phyloP scores from a whole-genome alignment of 2,888 invertebrate species.

The Hirtodrosophila histrioides region DNA sequence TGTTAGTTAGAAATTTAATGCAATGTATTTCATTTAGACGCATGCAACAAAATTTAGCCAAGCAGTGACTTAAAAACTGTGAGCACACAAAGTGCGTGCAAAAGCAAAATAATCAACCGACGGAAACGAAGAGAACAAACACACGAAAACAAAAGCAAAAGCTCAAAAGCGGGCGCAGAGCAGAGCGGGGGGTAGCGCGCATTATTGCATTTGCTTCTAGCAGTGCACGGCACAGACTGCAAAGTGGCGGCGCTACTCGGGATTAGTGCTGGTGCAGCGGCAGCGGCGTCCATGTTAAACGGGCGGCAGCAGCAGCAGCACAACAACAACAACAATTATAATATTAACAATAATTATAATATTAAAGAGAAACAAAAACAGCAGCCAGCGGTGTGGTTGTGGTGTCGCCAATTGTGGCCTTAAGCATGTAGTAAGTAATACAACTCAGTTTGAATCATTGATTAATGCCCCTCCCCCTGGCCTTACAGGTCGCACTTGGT shows the following conservation, averaged over 20 bases:
- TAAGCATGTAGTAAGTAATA: slow-evolving; percentile 81
- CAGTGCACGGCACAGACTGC: slow-evolving; percentile 74
- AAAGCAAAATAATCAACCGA: slow-evolving; percentile 55
- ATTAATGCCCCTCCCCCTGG: slow-evolving; percentile 14
- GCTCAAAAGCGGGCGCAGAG: too few relatives aligned
- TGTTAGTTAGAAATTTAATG: slow-evolving; percentile 17
- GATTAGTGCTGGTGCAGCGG: slow-evolving; percentile 76
- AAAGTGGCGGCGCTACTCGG: slow-evolving; percentile 78
- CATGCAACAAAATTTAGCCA: slow-evolving; percentile 9
- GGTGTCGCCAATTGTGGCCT: slow-evolving; percentile 81
- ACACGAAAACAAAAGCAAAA: slow-evolving; percentile 27
- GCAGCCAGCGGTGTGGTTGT: slow-evolving; percentile 71
- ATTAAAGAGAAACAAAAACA: slow-evolving; percentile 48
- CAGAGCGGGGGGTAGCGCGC: slow-evolving; percentile 36
- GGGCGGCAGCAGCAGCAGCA: slow-evolving; percentile 67
- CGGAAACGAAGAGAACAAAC: slow-evolving; percentile 30
- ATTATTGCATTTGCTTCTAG: slow-evolving; percentile 68
- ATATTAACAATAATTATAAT: slow-evolving; percentile 34
- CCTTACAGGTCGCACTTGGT: slow-evolving; percentile 52
- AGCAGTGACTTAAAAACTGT: slow-evolving; percentile 26
- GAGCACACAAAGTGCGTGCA: slow-evolving; percentile 59
- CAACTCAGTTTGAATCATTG: slow-evolving; percentile 5
- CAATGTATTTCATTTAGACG: slow-evolving; percentile 28
- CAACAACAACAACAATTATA: slow-evolving; percentile 50
- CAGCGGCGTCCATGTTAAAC: slow-evolving; percentile 76